Evolutionary conservation across 2,113 vertebrate genomes (phyloP).

Genomic region (Salminus brasiliensis): DNA sequence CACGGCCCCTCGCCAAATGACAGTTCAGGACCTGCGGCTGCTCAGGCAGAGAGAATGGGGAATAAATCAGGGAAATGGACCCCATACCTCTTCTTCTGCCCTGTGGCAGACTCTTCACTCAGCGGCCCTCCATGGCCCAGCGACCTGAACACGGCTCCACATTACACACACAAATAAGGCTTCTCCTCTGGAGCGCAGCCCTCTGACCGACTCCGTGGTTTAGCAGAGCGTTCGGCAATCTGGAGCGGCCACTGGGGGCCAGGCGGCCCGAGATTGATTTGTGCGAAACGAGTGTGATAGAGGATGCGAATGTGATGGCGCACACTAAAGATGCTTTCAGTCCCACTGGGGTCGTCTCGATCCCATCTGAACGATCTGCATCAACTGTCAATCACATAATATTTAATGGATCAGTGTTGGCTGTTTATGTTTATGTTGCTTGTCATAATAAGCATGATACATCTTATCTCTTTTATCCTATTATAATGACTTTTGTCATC

Average conservation of each 20-base stretch:
- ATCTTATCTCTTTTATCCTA: too few species aligned
- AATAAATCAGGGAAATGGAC: conserved; percentile 14
- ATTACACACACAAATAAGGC: conserved; percentile 13
- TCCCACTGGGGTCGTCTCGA: not conserved
- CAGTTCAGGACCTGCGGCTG: not conserved
- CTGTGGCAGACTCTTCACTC: not conserved
- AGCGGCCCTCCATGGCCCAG: not conserved
- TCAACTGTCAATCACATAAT: too few species aligned
- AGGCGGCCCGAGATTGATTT: conserved; percentile 56
- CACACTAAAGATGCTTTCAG: conserved; percentile 2
- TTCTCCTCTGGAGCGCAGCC: not conserved
- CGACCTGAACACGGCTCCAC: not conserved
- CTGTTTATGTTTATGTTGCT: not conserved
- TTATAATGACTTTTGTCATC: too few species aligned
- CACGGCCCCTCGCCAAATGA: conserved; percentile 13
- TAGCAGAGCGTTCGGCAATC: conserved; percentile 52
- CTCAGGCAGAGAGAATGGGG: not conserved
- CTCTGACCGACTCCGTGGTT: conserved; percentile 2
- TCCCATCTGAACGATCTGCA: not conserved
- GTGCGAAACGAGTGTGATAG: conserved; percentile 54
- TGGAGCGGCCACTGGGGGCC: conserved; percentile 51
- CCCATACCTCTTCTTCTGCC: not conserved
- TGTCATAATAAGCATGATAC: not conserved
- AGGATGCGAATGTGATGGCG: conserved; percentile 48
- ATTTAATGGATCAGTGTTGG: too few species aligned